Evolutionary conservation across 2,888 invertebrate species (phyloP), one percentile per base, ranked within the genome.

Genomic region (Itoplectis maculator): DNA sequence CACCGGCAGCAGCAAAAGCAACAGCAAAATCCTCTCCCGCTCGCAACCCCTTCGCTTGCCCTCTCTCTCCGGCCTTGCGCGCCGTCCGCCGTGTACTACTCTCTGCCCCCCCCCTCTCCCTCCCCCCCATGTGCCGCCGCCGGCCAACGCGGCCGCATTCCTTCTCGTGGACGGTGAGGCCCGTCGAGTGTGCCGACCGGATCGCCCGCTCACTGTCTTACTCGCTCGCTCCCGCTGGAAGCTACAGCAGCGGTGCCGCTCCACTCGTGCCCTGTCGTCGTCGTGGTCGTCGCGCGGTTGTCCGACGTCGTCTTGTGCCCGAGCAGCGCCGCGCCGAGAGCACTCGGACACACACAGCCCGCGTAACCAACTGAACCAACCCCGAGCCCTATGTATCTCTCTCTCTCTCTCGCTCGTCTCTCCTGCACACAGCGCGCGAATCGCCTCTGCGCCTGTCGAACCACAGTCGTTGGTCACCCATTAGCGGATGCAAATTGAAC

Each of bases 71-170:
- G 90, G 90, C 89, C 90, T 90, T 59, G 89, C 89, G 90, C 45
- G 59, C 61, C 37, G 47, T n/a, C 72, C 66, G n/a, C 49, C 49
- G 70, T 23, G 70, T 23, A 49, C 37, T 49, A 37, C 61, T 91
- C 91, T 90, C 90, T 90, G 92, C 93, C 92, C 92, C 92, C n/a
- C n/a, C n/a, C n/a, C n/a, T n/a, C n/a, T n/a, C 61, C 91, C 91
- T 90, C 90, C 90, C 92, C 93, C 92, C 92, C 92, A 92, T 91
- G 89, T 88, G 90, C 88, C 89, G 90, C 84, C 91, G 90, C 29
- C 91, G 90, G 92, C 89, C 93, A 93, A 93, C 93, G 93, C 94
- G 94, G 93, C 93, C 93, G 93, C 93, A 93, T 93, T 92, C 93
- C 92, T 93, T 93, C 93, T 93, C 93, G 92, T 92, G 92, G 92